A percentile compares a stretch with the other conserved stretches of the same genome.
phyloP scores from a whole-genome alignment of 2,113 vertebrate species.

The Oxygymnocypris stewartii region DNA sequence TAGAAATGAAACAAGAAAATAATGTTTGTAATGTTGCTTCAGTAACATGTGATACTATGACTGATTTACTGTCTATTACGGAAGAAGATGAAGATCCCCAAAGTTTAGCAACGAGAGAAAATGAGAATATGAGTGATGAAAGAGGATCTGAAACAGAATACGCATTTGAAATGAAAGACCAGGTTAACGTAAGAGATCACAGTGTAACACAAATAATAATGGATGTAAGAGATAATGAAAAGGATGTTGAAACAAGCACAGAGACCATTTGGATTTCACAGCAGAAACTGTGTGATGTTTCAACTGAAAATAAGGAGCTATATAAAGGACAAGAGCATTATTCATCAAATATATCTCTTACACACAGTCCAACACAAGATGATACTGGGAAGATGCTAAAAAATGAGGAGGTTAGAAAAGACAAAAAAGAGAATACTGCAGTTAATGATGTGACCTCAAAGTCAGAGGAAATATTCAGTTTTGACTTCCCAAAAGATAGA shows the following conservation, averaged over 20 bases:
- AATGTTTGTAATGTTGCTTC: background rate
- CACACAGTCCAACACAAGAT: background rate
- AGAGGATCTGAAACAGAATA: slow-evolving; percentile 6
- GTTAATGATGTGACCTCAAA: background rate
- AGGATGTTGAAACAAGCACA: background rate
- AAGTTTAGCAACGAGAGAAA: background rate
- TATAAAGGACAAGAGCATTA: background rate
- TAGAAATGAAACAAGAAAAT: background rate
- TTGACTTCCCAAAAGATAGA: background rate
- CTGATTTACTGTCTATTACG: background rate
- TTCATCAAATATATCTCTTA: slow-evolving; percentile 10
- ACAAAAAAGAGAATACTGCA: background rate
- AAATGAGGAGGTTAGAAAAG: slow-evolving; percentile 4
- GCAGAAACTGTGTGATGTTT: background rate
- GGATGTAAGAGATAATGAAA: background rate
- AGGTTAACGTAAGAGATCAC: background rate
- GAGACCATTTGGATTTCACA: background rate
- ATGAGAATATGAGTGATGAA: background rate
- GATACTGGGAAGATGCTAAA: slow-evolving; percentile 8
- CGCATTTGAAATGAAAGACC: slow-evolving; percentile 4
- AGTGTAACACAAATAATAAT: background rate
- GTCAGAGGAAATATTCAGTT: slow-evolving; percentile 22
- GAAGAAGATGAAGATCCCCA: background rate
- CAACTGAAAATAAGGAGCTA: background rate
- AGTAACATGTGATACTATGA: background rate